Evolutionary conservation across 53 echinoderm and acorn worm species (phyloP), one percentile per base, ranked within the genome.

Genomic region (Echinometra lucunter): DNA sequence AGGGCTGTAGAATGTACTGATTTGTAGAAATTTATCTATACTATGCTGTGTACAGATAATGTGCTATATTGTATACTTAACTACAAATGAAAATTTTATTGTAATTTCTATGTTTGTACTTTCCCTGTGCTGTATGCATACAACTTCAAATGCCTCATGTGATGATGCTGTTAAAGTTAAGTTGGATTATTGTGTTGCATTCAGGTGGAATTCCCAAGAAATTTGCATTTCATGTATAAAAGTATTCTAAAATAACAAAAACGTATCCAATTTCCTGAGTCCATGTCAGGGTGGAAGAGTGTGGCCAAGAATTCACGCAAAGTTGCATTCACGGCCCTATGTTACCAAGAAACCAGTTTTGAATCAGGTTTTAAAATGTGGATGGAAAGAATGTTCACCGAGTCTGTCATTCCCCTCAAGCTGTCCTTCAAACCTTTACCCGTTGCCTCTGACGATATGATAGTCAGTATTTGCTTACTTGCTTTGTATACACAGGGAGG

Each of bases 401-500:
- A n/a, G 34, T 6, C 85, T 30, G 25, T 85, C 18, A 49, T 47
- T 49, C 4, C 85, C 81, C 85, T n/a, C 45, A 47, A 81, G 27
- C 30, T 85, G 45, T n/a, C 49, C 85, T 85, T n/a, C n/a, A n/a
- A n/a, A n/a, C n/a, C n/a, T n/a, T n/a, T 18, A 45, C 45, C n/a
- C 85, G 49, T 49, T 85, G 45, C 49, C 45, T 85, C 16, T 49
- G 49, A 85, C 9, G 44, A 44, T 81, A 25, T 49, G 85, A 28
- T 3, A 49, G 45, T 83, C 45, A n/a, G 10, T 28, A 27, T 47
- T 85, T 58, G 89, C 58, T 58, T 83, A 55, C 44, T 94, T 94
- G 66, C 94, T 94, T 94, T 94, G 94, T 94, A 94, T 83, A 94
- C 94, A 83, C 94, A 94, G 94, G 87, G 94, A 94, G 40, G 94